phyloP scores from a whole-genome alignment of 1,140 invertebrate genomes.

The Drosophila saltans region DNA sequence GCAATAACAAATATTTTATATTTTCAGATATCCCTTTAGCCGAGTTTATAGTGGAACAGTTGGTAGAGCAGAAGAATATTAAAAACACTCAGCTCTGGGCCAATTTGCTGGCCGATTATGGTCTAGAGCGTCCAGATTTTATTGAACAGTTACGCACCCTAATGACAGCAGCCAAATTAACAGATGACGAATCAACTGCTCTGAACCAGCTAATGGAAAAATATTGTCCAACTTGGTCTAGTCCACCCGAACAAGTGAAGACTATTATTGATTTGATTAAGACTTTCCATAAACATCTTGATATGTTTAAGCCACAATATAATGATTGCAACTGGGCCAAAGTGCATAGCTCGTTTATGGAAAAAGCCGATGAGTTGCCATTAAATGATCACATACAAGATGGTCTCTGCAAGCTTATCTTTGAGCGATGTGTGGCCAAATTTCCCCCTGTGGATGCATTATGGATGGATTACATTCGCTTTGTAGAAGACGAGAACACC shows the following conservation, averaged over 20 bases:
- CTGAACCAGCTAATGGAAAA: conserved; percentile 20
- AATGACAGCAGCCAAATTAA: not conserved
- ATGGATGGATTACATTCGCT: conserved; percentile 55
- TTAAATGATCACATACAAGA: conserved; percentile 12
- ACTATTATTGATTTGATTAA: not conserved
- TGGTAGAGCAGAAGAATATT: conserved; percentile 18
- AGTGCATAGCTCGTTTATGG: conserved; percentile 6
- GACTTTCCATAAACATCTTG: conserved; percentile 2
- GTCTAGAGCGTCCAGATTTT: conserved; percentile 48
- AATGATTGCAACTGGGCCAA: conserved; percentile 26
- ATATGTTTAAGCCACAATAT: not conserved
- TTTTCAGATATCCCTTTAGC: conserved; percentile 41
- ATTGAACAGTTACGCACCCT: not conserved
- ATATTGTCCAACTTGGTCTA: conserved; percentile 39
- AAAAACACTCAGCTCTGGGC: conserved; percentile 35
- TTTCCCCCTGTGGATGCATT: conserved; percentile 35
- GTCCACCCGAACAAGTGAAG: not conserved
- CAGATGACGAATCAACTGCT: not conserved
- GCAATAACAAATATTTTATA: not conserved
- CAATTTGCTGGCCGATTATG: conserved; percentile 53
- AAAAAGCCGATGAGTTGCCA: not conserved
- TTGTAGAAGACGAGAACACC: conserved; percentile 17
- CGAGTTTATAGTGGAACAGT: conserved; percentile 36
- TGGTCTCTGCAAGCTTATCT: conserved; percentile 37
- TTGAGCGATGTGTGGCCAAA: conserved; percentile 42